phyloP scores from a whole-genome alignment of 2,888 invertebrate species.

The Cremastinae sp. region DNA sequence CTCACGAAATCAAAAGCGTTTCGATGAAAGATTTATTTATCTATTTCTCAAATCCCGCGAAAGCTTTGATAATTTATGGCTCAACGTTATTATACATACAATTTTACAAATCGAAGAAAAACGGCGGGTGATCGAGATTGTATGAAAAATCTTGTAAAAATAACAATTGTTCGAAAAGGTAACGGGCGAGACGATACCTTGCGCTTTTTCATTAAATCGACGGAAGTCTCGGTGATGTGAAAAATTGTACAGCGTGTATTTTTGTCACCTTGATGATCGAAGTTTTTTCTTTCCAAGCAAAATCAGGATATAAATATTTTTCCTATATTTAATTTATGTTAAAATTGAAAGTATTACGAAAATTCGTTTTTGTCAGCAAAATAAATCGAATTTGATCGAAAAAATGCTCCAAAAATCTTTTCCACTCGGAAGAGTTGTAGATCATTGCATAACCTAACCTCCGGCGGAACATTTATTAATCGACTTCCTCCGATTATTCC shows the following conservation, averaged over 20 bases:
- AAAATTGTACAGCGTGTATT: not conserved
- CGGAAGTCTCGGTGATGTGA: not conserved
- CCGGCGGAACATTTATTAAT: slow-evolving; percentile 2
- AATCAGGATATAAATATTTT: too few species aligned
- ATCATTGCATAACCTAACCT: not conserved
- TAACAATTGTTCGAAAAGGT: too few species aligned
- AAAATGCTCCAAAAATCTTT: not conserved
- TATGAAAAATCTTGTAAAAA: slow-evolving; percentile 2
- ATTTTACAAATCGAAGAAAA: not conserved
- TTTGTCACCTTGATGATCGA: too few species aligned
- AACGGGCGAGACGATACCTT: not conserved
- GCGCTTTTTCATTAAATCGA: slow-evolving; percentile 6
- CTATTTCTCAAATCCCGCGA: not conserved
- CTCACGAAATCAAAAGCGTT: too few species aligned
- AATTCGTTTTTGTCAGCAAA: too few species aligned
- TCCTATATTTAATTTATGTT: too few species aligned
- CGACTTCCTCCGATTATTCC: slow-evolving; percentile 23
- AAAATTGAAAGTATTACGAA: too few species aligned
- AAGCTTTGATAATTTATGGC: not conserved
- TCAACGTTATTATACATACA: slow-evolving; percentile 11
- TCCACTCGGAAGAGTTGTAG: not conserved
- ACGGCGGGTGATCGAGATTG: slow-evolving; percentile 13
- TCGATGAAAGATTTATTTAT: not conserved
- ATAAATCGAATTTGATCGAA: not conserved
- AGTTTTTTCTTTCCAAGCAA: too few species aligned